Percentiles rank a stretch among this genome's conserved stretches.
Evolutionary conservation across 2,888 invertebrate species (phyloP).

Genomic region (Rosalia funebris): DNA sequence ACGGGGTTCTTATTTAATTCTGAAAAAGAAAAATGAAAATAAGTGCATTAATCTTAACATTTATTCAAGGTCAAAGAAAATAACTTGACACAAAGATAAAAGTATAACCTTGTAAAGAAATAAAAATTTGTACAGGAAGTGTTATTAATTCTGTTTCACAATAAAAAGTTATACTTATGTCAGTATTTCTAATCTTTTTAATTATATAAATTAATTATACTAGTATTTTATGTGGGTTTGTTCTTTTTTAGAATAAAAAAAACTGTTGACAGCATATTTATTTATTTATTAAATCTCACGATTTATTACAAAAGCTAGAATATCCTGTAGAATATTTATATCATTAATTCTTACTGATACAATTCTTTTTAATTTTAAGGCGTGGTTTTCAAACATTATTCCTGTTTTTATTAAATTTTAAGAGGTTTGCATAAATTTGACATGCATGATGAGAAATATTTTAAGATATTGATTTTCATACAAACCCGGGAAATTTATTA

Average conservation of each 20-base stretch:
- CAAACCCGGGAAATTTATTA: constrained; percentile 14
- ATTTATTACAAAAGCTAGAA: not conserved
- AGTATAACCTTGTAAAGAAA: constrained; percentile 36
- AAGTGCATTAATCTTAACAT: constrained; percentile 11
- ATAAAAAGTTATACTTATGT: constrained; percentile 23
- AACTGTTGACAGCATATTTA: constrained; percentile 30
- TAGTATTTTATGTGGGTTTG: not conserved
- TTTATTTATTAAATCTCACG: constrained; percentile 8
- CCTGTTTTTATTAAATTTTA: constrained; percentile 13
- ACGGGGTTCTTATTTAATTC: constrained; percentile 99
- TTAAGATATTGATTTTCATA: constrained; percentile 41
- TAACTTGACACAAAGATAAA: constrained; percentile 29
- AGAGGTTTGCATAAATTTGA: constrained; percentile 33
- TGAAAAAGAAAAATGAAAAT: constrained; percentile 66
- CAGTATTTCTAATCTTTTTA: constrained; percentile 5
- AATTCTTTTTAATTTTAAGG: constrained; percentile 12
- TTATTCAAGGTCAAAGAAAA: constrained; percentile 33
- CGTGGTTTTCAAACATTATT: constrained; percentile 18
- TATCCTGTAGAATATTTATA: no score
- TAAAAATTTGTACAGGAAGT: constrained; percentile 30
- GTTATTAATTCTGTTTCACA: constrained; percentile 18
- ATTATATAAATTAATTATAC: not conserved
- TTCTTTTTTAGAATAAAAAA: constrained; percentile 27
- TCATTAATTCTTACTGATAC: no score
- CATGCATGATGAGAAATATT: constrained; percentile 35